These are phyloP conservation scores for Chrysodeixis includens DNA, from an alignment of 2,888 invertebrate genomes.

Conservation along the genomic window DNA sequence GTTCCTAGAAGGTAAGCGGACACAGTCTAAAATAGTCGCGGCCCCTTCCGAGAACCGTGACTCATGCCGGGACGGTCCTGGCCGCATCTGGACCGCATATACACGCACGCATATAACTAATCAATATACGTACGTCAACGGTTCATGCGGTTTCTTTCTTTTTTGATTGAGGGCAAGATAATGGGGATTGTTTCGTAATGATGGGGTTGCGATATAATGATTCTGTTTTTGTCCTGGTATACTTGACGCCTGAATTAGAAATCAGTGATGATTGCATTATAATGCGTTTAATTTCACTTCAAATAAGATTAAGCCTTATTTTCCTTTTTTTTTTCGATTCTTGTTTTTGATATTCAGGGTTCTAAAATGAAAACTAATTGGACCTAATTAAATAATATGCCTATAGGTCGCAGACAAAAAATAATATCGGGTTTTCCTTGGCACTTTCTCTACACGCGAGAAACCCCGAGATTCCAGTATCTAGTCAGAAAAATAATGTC, in stretches of 20 bases:
- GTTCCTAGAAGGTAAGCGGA: constrained; percentile 89
- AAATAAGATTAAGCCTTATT: neutral
- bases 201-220: neutral
- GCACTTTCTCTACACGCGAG: neutral
- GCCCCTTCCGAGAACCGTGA: constrained; percentile 86
- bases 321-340: neutral
- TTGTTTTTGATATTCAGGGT: neutral
- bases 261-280: too few species aligned
- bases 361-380: neutral
- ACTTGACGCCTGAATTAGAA: too few species aligned
- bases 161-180: neutral
- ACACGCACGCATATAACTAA: constrained; percentile 60
- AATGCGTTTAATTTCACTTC: too few species aligned
- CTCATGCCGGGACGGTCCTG: constrained; percentile 82
- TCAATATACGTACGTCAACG: constrained; percentile 49
- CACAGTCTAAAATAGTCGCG: constrained; percentile 87
- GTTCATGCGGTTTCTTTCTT: constrained; percentile 26
- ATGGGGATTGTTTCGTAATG: neutral
- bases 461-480: constrained; percentile 15
- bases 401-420: neutral
- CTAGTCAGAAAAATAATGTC: constrained; percentile 18
- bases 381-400: neutral
- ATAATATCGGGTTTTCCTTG: constrained; percentile 5
- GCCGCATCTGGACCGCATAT: constrained; percentile 82
- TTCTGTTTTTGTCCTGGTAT: too few species aligned